Percentiles rank a stretch among this genome's conserved stretches.
Evolutionary conservation across 2,888 invertebrate species (phyloP).

Genomic region (Caenorhabditis zanzibari): DNA sequence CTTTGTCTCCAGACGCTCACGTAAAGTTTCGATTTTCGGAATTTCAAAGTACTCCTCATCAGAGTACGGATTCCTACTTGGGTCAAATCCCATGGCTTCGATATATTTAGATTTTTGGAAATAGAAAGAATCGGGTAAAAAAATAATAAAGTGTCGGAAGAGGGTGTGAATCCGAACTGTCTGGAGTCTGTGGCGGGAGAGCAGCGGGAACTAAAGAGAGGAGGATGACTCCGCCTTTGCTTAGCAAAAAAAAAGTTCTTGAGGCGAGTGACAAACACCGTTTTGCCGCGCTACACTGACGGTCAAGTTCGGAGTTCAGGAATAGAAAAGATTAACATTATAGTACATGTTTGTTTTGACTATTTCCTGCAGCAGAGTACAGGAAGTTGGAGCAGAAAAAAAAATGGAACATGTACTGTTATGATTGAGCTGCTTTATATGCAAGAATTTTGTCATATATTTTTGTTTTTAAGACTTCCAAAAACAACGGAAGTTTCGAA

Average conservation of each 20-base stretch:
- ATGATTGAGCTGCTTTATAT: not conserved
- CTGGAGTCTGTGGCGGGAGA: conserved; percentile 13
- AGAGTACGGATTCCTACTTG: conserved; percentile 56
- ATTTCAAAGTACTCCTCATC: conserved; percentile 61
- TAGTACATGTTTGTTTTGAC: conserved; percentile 27
- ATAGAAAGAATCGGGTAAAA: not conserved
- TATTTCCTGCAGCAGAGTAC: not conserved
- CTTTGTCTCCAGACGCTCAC: conserved; percentile 45
- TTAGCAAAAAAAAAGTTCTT: conserved; percentile 38
- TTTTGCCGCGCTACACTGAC: conserved; percentile 25
- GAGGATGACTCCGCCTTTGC: conserved; percentile 46
- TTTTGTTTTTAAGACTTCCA: not conserved
- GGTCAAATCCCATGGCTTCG: conserved; percentile 56
- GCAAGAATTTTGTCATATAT: not conserved
- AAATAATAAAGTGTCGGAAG: conserved; percentile 15
- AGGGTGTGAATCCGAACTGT: conserved; percentile 43
- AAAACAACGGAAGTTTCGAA: not conserved
- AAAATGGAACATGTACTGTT: not conserved
- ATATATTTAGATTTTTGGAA: not conserved
- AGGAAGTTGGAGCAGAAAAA: not conserved
- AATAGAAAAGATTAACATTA: conserved; percentile 40
- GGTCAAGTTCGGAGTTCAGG: conserved; percentile 52
- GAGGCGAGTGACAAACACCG: conserved; percentile 54
- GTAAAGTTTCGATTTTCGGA: conserved; percentile 32
- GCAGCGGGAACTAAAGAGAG: conserved; percentile 34